Percentiles rank a stretch among this genome's conserved stretches.
phyloP scores from a whole-genome alignment of 2,797 vertebrate genomes.

The Choloepus didactylus region DNA sequence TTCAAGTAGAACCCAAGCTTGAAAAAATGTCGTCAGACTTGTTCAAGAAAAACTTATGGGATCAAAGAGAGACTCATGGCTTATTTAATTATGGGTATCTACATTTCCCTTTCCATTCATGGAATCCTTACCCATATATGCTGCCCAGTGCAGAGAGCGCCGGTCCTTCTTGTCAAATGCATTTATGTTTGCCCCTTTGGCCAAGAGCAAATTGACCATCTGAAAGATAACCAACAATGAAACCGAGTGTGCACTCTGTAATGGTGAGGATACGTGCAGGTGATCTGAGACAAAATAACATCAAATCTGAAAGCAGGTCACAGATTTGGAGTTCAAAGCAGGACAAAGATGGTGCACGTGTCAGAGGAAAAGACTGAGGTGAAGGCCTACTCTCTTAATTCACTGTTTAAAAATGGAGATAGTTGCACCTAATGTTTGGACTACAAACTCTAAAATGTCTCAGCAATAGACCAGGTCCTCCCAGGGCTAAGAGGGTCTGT shows the following conservation, averaged over 20 bases:
- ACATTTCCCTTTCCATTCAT: not conserved
- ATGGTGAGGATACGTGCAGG: not conserved
- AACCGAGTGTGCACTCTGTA: not conserved
- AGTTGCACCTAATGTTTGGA: not conserved
- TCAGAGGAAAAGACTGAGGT: not conserved
- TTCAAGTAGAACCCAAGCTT: not conserved
- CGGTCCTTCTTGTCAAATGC: conserved; percentile 99
- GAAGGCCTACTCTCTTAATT: not conserved
- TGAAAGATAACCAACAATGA: conserved; percentile 85
- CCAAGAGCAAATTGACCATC: conserved; percentile 97
- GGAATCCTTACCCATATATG: conserved; percentile 95
- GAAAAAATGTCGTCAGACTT: not conserved
- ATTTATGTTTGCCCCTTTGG: conserved; percentile 98
- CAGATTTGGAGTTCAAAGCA: not conserved
- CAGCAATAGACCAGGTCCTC: not conserved
- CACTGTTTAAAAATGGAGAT: not conserved
- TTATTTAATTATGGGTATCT: not conserved
- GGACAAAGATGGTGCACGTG: not conserved
- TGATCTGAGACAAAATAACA: not conserved
- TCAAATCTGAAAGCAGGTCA: not conserved
- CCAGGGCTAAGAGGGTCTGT: not conserved
- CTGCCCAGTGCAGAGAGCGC: conserved; percentile 97
- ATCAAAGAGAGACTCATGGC: not conserved
- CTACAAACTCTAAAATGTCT: not conserved
- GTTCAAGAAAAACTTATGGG: not conserved